Conservation (phyloP, 2,797 vertebrate genomes). For the Eulemur coronatus region DNA sequence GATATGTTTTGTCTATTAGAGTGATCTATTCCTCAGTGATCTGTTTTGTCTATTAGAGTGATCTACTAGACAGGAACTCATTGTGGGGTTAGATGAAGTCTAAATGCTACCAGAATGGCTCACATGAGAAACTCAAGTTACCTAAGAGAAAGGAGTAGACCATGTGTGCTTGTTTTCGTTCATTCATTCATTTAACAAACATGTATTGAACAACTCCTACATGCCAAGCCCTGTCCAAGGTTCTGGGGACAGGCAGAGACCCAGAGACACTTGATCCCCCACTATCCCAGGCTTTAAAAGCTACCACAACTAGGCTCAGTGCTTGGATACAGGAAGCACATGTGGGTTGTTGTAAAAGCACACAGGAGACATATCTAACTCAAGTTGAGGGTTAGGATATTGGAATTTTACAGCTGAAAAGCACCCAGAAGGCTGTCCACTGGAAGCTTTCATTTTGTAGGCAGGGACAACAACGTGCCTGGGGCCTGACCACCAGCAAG, state of each 20-base stretch:
- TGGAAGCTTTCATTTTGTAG: not conserved
- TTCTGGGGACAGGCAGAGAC: not conserved
- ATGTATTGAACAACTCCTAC: not conserved
- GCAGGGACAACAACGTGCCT: not conserved
- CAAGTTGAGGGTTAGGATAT: not conserved
- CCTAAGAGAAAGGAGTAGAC: not conserved
- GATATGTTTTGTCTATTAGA: not conserved
- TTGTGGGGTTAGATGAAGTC: not conserved
- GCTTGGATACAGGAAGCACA: not conserved
- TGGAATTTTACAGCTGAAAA: not conserved
- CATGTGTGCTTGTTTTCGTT: not conserved
- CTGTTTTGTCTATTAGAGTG: not conserved
- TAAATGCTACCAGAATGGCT: not conserved
- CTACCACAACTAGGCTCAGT: not conserved
- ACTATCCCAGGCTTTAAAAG: not conserved
- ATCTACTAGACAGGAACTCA: not conserved
- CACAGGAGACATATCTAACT: not conserved
- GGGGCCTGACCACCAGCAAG: not conserved
- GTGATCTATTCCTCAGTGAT: too few species aligned
- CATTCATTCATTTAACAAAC: not conserved
- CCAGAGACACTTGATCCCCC: not conserved
- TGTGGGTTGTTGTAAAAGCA: fast-evolving
- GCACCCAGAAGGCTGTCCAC: not conserved
- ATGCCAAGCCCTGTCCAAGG: not conserved
- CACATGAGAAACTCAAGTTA: not conserved